Conservation (phyloP, 2,888 invertebrate species). For the Scaptodrosophila latifasciaeformis region DNA sequence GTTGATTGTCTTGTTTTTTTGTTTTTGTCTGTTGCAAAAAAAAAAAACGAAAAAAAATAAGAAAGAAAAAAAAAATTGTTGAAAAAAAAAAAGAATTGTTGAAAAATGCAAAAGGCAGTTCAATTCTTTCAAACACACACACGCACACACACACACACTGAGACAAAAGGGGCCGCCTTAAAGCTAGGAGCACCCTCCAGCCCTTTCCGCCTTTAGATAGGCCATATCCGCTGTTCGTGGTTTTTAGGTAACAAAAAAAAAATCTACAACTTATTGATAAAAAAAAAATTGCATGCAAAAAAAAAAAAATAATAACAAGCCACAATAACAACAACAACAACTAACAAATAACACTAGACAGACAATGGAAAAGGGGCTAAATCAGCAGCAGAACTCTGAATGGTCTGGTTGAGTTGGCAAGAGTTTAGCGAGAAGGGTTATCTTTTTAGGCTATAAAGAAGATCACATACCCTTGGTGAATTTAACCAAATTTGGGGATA, state of each 20-base stretch:
- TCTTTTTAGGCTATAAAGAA: slow-evolving; percentile 21
- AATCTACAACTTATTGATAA: slow-evolving; percentile 10
- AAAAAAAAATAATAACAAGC: slow-evolving; percentile 54
- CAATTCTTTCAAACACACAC: slow-evolving; percentile 46
- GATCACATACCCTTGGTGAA: no score
- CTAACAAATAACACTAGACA: slow-evolving; percentile 43
- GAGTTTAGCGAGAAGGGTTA: no score
- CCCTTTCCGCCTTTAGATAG: slow-evolving; percentile 31
- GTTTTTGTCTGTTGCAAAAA: slow-evolving; percentile 38
- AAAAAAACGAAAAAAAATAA: slow-evolving; percentile 1
- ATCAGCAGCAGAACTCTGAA: no score
- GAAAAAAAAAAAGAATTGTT: slow-evolving; percentile 37
- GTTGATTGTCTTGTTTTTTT: slow-evolving; percentile 27
- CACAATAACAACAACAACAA: slow-evolving; percentile 20
- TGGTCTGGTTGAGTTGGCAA: no score
- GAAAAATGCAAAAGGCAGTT: slow-evolving; percentile 62
- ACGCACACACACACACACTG: slow-evolving; percentile 12
- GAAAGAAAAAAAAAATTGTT: slow-evolving; percentile 7
- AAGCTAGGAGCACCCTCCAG: slow-evolving; percentile 31
- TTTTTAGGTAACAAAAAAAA: slow-evolving; percentile 12
- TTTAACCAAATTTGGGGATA: no score
- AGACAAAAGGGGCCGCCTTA: slow-evolving; percentile 47
- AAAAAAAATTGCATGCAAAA: slow-evolving; percentile 46
- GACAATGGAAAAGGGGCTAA: slow-evolving; percentile 56
- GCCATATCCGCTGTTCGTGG: slow-evolving; percentile 16